Percentiles rank a stretch among this genome's conserved stretches.
These are phyloP conservation scores for Arnoldichthys spilopterus DNA, from an alignment of 2,797 vertebrate species.

Conservation along the genomic window DNA sequence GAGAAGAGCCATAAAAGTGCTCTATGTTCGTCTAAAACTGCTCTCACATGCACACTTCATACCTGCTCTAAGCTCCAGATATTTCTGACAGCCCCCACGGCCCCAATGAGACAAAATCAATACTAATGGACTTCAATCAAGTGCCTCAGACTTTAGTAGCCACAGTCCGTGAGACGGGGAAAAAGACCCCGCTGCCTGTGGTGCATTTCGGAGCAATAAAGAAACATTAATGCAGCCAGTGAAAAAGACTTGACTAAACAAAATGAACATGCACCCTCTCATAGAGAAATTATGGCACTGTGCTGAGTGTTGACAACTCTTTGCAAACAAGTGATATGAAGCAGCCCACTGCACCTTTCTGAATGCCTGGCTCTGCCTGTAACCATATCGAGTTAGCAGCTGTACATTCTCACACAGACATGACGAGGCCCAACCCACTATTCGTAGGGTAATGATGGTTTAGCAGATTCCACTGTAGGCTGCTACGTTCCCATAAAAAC, in stretches of 20 bases:
- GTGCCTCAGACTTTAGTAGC: neutral
- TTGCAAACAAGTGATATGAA: conserved; percentile 63
- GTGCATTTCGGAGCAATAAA: neutral
- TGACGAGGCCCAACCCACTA: conserved; percentile 54
- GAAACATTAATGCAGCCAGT: neutral
- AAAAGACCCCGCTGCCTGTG: no score
- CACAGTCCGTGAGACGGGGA: neutral
- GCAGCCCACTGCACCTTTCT: conserved; percentile 47
- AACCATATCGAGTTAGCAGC: conserved; percentile 76
- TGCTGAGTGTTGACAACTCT: conserved; percentile 49
- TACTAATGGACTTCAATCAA: conserved; percentile 8
- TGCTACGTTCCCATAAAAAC: conserved; percentile 20
- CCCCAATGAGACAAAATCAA: conserved; percentile 2
- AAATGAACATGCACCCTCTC: conserved; percentile 14
- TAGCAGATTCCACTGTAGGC: conserved; percentile 56
- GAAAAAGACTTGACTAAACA: conserved; percentile 4
- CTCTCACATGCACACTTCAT: neutral
- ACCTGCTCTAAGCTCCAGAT: neutral
- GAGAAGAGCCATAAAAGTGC: neutral
- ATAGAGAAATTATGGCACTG: conserved; percentile 41
- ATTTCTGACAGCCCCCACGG: neutral
- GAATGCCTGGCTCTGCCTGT: conserved; percentile 56
- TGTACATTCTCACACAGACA: conserved; percentile 69
- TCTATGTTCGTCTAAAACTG: neutral
- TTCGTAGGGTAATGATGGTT: conserved; percentile 62